phyloP scores from a whole-genome alignment of 2,888 invertebrate species.

The Mycalesis mineus region DNA sequence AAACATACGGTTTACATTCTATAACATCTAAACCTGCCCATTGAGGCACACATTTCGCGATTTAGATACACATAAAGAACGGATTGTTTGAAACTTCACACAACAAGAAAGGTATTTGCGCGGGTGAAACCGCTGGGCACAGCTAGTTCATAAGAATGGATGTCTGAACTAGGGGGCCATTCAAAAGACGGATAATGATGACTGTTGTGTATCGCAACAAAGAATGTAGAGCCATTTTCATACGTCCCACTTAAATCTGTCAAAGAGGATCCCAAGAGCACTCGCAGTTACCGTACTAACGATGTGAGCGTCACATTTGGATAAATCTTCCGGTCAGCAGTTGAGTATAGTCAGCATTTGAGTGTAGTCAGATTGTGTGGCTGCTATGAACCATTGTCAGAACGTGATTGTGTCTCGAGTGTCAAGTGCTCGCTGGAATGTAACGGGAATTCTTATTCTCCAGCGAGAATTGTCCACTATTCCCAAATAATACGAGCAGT shows the following conservation, averaged over 20 bases:
- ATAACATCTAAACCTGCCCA: too few species aligned
- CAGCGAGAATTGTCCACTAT: constrained; percentile 11
- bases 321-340: constrained; percentile 46
- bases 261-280: constrained; percentile 37
- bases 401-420: constrained; percentile 31
- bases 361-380: constrained; percentile 30
- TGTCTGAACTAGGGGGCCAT: too few species aligned
- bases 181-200: too few species aligned
- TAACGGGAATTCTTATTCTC: constrained; percentile 16
- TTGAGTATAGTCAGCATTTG: constrained; percentile 33
- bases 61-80: too few species aligned
- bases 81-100: too few species aligned
- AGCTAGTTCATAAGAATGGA: too few species aligned
- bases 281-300: constrained; percentile 48
- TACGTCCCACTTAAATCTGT: constrained; percentile 17
- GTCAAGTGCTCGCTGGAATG: constrained; percentile 23
- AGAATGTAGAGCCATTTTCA: background rate
- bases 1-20: too few species aligned
- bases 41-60: too few species aligned
- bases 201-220: background rate
- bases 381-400: constrained; percentile 32
- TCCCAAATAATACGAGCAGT: background rate
- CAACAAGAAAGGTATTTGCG: too few species aligned
- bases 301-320: constrained; percentile 47
- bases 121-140: too few species aligned